Percentiles rank a stretch among this genome's conserved stretches.
phyloP scores from a whole-genome alignment of 2,797 vertebrate species.

The Siniperca obscura region DNA sequence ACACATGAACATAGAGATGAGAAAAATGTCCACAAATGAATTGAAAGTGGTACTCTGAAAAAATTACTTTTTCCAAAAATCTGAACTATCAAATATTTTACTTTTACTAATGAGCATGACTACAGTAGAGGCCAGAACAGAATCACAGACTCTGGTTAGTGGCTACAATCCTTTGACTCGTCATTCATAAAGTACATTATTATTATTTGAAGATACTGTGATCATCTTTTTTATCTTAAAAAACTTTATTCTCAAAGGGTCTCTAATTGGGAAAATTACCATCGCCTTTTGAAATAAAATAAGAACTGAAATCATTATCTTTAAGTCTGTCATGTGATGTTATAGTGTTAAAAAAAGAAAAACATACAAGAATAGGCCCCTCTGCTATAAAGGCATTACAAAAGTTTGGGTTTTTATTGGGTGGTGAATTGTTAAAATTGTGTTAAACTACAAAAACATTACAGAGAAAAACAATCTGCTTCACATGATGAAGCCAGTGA shows the following conservation, averaged over 20 bases:
- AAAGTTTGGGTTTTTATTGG: slow-evolving; percentile 1
- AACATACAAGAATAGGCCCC: too few relatives aligned
- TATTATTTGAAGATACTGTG: too few relatives aligned
- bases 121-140: neutral
- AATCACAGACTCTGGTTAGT: neutral
- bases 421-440: slow-evolving; percentile 6
- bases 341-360: too few relatives aligned
- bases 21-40: neutral
- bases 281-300: neutral
- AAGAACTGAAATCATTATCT: neutral
- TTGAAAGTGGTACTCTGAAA: neutral
- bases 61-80: neutral
- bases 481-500: neutral
- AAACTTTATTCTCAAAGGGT: too few relatives aligned
- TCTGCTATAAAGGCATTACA: neutral
- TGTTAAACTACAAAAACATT: neutral
- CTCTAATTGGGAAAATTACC: too few relatives aligned
- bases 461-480: neutral
- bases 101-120: neutral
- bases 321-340: too few relatives aligned
- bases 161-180: too few relatives aligned
- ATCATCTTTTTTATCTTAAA: too few relatives aligned
- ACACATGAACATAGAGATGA: neutral
- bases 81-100: neutral
- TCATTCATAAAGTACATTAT: too few relatives aligned